Evolutionary conservation across 2,888 invertebrate genomes (phyloP), one percentile per base, ranked within the genome.

Genomic region (Mythimna loreyi): DNA sequence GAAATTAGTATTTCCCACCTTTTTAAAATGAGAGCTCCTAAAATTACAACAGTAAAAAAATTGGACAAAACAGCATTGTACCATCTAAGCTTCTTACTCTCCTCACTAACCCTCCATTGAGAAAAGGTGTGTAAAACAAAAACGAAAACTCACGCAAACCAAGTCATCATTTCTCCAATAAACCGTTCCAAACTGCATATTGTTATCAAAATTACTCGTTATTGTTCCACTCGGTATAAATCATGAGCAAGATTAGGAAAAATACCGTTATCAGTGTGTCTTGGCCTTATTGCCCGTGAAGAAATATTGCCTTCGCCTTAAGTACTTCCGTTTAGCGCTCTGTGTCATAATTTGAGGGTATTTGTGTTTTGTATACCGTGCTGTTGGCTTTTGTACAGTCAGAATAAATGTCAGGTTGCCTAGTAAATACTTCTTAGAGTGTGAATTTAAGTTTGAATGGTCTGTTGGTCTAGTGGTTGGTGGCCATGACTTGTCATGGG

Each of bases 201-300:
- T 75, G 80, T 71, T 81, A 81, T 80, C 79, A 81, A 87, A 87
- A 85, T 86, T 80, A 84, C 77, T 82, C 78, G 66, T 84, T 85
- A 86, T 83, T 81, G 84, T 80, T 55, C 60, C 77, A 77, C 72
- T 72, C 57, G n/a, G 66, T 72, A 81, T 87, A 89, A 87, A 87
- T 89, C 87, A 87, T 70, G 55, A 13, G 57, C 64, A 25, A 76
- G 74, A 83, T 80, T 80, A 85, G 72, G 80, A 84, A 82, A 85
- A 82, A 84, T 77, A 80, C 78, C 78, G 85, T 86, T 85, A 86
- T 87, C 86, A 83, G 80, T 81, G 69, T 78, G 80, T 73, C 81
- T 80, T 69, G 75, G 85, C 86, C 91, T 92, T 91, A 92, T 92
- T 83, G 89, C 83, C 85, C 86, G 87, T 89, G 88, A 90, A 88